Percentiles rank a stretch among this genome's conserved stretches.
Evolutionary conservation across 2,797 vertebrate genomes (phyloP).

Genomic region (Galago senegalensis): DNA sequence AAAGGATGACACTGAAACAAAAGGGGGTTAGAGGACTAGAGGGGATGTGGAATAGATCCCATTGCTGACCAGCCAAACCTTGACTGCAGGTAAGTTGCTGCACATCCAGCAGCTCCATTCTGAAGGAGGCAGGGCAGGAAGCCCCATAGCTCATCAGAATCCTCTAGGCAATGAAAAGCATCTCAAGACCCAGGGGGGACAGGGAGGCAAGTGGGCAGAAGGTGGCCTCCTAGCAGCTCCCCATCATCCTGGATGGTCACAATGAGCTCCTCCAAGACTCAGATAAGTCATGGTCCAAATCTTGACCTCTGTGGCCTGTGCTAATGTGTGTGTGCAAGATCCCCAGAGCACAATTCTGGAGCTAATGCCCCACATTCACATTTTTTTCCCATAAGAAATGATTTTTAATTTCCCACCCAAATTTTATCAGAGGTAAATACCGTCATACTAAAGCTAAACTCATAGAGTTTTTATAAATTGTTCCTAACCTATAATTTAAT

Average conservation of each 20-base stretch:
- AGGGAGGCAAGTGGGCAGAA: rapidly evolving
- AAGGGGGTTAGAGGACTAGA: rapidly evolving
- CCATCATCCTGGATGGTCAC: neutral
- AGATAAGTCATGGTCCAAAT: neutral
- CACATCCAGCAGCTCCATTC: neutral
- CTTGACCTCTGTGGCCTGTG: neutral
- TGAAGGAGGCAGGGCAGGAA: neutral
- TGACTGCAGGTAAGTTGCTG: neutral
- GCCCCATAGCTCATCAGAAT: neutral
- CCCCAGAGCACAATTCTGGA: no score
- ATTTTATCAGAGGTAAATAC: neutral
- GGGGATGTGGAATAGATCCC: rapidly evolving
- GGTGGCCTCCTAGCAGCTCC: rapidly evolving
- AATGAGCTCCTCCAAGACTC: no score
- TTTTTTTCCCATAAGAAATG: neutral
- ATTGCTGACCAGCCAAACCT: neutral
- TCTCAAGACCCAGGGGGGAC: neutral
- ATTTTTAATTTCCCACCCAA: neutral
- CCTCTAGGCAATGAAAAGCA: neutral
- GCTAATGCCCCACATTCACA: no score
- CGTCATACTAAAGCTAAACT: neutral
- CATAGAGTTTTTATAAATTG: neutral
- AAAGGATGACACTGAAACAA: rapidly evolving
- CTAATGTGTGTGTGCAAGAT: no score
- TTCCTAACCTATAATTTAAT: neutral